Conservation (phyloP, 2,888 invertebrate genomes). For the Brenthis daphne region DNA sequence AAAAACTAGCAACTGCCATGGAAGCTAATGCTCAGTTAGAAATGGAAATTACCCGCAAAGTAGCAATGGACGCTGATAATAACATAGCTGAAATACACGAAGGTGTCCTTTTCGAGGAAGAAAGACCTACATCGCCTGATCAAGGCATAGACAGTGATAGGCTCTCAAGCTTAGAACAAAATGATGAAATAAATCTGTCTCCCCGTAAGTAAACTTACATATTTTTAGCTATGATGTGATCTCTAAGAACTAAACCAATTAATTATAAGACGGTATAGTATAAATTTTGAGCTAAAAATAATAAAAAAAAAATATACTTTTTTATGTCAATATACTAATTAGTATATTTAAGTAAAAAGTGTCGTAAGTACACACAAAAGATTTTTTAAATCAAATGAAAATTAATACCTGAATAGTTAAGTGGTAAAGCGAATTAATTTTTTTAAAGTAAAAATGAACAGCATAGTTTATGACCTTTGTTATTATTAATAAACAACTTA, state of each 20-base stretch:
- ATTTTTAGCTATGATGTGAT: background rate
- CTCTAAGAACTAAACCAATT: too few species aligned
- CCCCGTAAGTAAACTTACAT: slow-evolving; percentile 64
- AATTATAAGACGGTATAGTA: too few species aligned
- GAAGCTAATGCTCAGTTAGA: slow-evolving; percentile 67
- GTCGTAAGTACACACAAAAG: too few species aligned
- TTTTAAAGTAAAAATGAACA: too few species aligned
- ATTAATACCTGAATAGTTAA: too few species aligned
- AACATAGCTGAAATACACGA: slow-evolving; percentile 61
- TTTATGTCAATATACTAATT: background rate
- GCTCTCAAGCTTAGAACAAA: slow-evolving; percentile 84
- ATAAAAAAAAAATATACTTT: background rate
- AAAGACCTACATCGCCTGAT: slow-evolving; percentile 88
- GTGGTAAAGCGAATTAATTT: too few species aligned
- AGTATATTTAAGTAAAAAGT: too few species aligned
- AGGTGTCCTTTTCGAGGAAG: slow-evolving; percentile 62
- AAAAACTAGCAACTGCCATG: slow-evolving; percentile 63
- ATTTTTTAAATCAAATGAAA: too few species aligned
- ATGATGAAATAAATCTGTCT: slow-evolving; percentile 70
- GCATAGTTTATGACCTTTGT: too few species aligned
- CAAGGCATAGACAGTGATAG: slow-evolving; percentile 94
- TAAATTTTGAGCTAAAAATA: background rate
- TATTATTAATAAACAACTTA: too few species aligned
- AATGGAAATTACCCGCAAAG: slow-evolving; percentile 73
- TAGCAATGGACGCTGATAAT: slow-evolving; percentile 56